Conservation (phyloP, 2,113 vertebrate genomes). For the Pteronura brasiliensis region DNA sequence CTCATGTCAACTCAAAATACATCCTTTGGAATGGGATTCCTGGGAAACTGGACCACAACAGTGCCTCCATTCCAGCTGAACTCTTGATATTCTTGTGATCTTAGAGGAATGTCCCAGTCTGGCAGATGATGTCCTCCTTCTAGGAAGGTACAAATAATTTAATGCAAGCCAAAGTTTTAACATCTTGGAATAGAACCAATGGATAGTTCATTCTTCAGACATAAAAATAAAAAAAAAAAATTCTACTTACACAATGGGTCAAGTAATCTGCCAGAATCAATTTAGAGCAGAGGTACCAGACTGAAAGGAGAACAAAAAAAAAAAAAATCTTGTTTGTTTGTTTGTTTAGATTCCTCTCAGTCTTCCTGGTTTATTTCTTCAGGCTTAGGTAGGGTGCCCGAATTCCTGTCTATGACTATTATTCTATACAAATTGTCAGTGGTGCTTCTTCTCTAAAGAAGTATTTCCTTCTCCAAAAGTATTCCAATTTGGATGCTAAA, state of each 20-base stretch:
- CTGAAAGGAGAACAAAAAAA: neutral
- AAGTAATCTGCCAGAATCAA: neutral
- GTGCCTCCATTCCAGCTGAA: neutral
- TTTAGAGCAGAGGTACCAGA: neutral
- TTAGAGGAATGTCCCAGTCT: neutral
- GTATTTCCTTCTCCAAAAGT: neutral
- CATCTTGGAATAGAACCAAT: neutral
- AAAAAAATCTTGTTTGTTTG: neutral
- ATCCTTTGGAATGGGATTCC: neutral
- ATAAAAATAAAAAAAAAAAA: no score
- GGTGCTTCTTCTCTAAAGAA: neutral
- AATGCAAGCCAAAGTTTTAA: neutral
- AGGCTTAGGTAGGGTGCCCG: neutral
- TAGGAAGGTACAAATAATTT: neutral
- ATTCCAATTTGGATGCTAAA: neutral
- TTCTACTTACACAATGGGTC: neutral
- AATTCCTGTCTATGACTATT: neutral
- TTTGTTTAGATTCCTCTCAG: neutral
- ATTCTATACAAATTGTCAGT: neutral
- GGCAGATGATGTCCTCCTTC: neutral
- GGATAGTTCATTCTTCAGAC: neutral
- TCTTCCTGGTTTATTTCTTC: neutral
- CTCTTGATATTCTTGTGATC: neutral
- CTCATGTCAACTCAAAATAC: neutral
- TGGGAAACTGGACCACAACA: neutral